Evolutionary conservation across 2,797 vertebrate species (phyloP).

Genomic region (Tangara arthus): DNA sequence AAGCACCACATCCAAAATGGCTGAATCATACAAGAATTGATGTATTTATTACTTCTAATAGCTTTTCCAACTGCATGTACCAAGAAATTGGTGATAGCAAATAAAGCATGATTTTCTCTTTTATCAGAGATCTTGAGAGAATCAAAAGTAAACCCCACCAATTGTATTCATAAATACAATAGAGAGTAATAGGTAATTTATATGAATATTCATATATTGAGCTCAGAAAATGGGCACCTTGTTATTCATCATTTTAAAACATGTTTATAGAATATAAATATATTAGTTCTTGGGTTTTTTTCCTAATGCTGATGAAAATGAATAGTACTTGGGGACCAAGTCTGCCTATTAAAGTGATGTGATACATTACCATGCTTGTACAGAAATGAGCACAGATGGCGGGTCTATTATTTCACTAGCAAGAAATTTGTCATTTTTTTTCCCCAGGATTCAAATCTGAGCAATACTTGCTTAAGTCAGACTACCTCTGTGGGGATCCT

Average conservation of each 20-base stretch:
- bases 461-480: conserved; percentile 49
- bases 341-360: conserved; percentile 57
- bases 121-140: background rate
- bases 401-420: conserved; percentile 59
- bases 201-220: conserved; percentile 51
- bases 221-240: conserved; percentile 22
- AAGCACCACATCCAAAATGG: background rate
- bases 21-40: background rate
- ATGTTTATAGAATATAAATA: conserved; percentile 59
- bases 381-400: conserved; percentile 67
- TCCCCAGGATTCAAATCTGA: conserved; percentile 35
- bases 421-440: conserved; percentile 30
- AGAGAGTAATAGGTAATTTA: background rate
- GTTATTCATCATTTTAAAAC: conserved; percentile 60
- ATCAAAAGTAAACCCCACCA: background rate
- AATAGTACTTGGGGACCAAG: conserved; percentile 50
- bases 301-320: conserved; percentile 61
- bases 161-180: background rate
- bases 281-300: conserved; percentile 19
- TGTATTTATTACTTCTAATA: background rate
- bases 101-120: background rate
- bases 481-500: conserved; percentile 33
- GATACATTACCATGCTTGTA: conserved; percentile 58
- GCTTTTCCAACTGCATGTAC: background rate
- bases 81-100: background rate